Conservation (phyloP, 2,113 vertebrate genomes). For the Aythya baeri region DNA sequence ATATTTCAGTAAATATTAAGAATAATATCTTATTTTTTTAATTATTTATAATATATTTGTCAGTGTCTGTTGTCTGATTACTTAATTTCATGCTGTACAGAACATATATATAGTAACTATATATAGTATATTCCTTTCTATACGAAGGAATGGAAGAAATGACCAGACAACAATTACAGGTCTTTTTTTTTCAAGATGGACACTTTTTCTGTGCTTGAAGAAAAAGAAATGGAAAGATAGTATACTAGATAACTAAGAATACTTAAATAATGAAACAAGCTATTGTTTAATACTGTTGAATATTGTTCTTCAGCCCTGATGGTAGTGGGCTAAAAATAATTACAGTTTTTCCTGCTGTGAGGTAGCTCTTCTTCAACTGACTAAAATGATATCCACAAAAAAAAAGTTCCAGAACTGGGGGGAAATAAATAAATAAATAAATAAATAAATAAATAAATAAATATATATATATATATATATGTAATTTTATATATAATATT, state of each 20-base stretch:
- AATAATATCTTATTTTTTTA: not conserved
- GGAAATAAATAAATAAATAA: too few species aligned
- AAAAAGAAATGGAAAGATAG: not conserved
- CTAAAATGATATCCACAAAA: not conserved
- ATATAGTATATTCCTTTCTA: too few species aligned
- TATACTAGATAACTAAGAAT: not conserved
- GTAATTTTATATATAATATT: too few species aligned
- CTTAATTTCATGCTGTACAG: not conserved
- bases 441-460: too few species aligned
- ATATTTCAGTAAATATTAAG: not conserved
- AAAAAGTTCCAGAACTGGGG: not conserved
- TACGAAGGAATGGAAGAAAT: not conserved
- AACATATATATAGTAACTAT: not conserved
- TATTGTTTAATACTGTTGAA: not conserved
- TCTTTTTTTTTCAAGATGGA: not conserved
- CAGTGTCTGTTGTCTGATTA: accelerated
- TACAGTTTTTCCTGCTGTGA: not conserved
- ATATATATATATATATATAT: too few species aligned
- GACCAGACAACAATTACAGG: not conserved
- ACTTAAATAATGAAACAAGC: not conserved
- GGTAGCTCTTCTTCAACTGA: not conserved
- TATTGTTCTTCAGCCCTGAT: not conserved
- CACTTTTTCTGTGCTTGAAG: not conserved
- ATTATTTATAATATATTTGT: not conserved
- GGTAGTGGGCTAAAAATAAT: not conserved